Evolutionary conservation across 2,888 invertebrate genomes (phyloP).

Genomic region (Amphimallon solstitiale): DNA sequence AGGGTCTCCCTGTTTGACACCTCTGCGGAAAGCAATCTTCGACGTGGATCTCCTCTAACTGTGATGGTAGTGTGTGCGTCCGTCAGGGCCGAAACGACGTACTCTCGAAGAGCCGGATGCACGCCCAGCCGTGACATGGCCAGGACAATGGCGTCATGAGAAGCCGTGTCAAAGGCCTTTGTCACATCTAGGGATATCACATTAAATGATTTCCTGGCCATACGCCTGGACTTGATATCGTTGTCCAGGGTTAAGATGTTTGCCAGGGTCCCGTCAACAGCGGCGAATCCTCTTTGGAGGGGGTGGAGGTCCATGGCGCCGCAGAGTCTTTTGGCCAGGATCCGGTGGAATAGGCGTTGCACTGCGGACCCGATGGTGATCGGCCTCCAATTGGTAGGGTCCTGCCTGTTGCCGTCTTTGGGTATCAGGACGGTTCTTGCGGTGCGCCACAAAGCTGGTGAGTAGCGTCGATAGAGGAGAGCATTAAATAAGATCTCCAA

Average conservation of each 20-base stretch:
- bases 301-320: conserved; percentile 29
- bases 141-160: conserved; percentile 48
- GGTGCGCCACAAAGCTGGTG: too few species aligned
- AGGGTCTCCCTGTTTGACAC: conserved; percentile 58
- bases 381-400: conserved; percentile 48
- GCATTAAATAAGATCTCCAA: too few species aligned
- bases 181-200: conserved; percentile 58
- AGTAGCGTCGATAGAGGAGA: too few species aligned
- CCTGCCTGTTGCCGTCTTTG: conserved; percentile 49
- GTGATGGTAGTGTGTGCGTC: conserved; percentile 41
- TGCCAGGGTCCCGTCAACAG: conserved; percentile 55
- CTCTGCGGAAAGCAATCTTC: not conserved
- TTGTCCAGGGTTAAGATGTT: conserved; percentile 52
- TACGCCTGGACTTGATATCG: conserved; percentile 23
- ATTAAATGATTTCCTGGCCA: too few species aligned
- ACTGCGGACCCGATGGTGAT: conserved; percentile 50
- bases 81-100: not conserved
- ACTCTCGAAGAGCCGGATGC: too few species aligned
- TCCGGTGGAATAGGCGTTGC: conserved; percentile 48
- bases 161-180: conserved; percentile 58
- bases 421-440: too few species aligned
- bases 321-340: conserved; percentile 45
- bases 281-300: conserved; percentile 44
- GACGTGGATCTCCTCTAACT: conserved; percentile 1
- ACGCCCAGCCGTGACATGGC: too few species aligned